Conservation (phyloP, 2,888 invertebrate genomes). For the Carcina quercana region DNA sequence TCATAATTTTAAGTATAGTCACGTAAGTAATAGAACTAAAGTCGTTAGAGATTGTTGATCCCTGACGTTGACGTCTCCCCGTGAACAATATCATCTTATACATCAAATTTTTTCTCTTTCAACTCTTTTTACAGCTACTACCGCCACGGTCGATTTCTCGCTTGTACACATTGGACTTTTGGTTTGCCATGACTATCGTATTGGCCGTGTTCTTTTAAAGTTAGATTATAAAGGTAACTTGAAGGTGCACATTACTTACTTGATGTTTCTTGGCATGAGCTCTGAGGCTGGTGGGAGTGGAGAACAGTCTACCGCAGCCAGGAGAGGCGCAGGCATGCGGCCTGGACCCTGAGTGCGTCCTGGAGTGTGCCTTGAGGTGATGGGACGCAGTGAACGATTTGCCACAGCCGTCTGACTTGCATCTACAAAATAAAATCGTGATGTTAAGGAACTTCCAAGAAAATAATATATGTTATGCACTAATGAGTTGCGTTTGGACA, state of each 20-base stretch:
- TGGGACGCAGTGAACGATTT: constrained; percentile 96
- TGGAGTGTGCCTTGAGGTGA: constrained; percentile 92
- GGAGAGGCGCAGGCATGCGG: constrained; percentile 83
- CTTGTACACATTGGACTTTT: background rate
- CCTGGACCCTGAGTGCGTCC: constrained; percentile 88
- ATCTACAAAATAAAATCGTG: constrained; percentile 63
- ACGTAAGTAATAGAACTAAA: too few relatives aligned
- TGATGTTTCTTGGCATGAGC: constrained; percentile 86
- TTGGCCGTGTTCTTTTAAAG: background rate
- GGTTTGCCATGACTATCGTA: background rate
- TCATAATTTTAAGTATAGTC: too few relatives aligned
- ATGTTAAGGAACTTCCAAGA: too few relatives aligned
- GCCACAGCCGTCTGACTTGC: constrained; percentile 87
- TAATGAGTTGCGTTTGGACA: too few relatives aligned
- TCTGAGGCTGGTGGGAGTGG: constrained; percentile 88
- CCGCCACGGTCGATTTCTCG: background rate
- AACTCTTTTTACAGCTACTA: background rate
- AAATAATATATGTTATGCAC: too few relatives aligned
- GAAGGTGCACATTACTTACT: constrained; percentile 30
- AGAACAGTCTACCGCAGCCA: constrained; percentile 85
- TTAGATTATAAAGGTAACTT: background rate
- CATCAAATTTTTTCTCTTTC: too few relatives aligned
- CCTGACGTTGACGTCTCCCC: too few relatives aligned
- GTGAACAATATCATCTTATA: too few relatives aligned
- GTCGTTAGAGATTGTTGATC: too few relatives aligned